These are phyloP conservation scores for Crioceris asparagi DNA, from an alignment of 2,888 invertebrate species.

Conservation along the genomic window DNA sequence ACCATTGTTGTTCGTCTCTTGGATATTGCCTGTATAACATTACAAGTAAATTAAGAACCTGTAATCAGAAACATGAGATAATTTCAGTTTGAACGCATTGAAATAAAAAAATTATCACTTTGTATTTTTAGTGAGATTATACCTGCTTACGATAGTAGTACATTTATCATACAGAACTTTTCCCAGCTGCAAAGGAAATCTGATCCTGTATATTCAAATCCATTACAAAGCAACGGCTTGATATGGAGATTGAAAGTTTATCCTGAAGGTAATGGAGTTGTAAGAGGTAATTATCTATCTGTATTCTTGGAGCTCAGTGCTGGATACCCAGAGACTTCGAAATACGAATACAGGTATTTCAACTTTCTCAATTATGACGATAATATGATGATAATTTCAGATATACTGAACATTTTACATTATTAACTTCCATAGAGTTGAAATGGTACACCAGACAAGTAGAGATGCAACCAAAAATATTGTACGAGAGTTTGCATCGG, in stretches of 20 bases:
- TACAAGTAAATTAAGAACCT: no score
- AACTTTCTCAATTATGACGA: background rate
- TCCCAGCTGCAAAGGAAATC: slow-evolving; percentile 77
- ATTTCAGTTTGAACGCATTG: no score
- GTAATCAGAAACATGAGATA: no score
- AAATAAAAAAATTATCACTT: background rate
- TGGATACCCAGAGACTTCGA: slow-evolving; percentile 83
- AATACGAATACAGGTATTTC: slow-evolving; percentile 71
- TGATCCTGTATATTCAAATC: slow-evolving; percentile 85
- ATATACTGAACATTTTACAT: no score
- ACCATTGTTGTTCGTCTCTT: no score
- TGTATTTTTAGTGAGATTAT: slow-evolving; percentile 66
- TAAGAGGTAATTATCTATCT: slow-evolving; percentile 83
- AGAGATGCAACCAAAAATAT: slow-evolving; percentile 78
- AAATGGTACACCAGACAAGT: slow-evolving; percentile 88
- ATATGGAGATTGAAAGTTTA: slow-evolving; percentile 89
- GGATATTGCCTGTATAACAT: no score
- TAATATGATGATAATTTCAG: no score
- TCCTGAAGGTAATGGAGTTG: slow-evolving; percentile 89
- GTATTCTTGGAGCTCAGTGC: slow-evolving; percentile 86
- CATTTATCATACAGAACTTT: slow-evolving; percentile 78
- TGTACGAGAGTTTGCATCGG: slow-evolving; percentile 87
- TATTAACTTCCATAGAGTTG: slow-evolving; percentile 49
- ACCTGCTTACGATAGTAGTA: slow-evolving; percentile 81
- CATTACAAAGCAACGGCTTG: slow-evolving; percentile 77